Conservation (phyloP, 2,888 invertebrate genomes). For the Sycophila texana region DNA sequence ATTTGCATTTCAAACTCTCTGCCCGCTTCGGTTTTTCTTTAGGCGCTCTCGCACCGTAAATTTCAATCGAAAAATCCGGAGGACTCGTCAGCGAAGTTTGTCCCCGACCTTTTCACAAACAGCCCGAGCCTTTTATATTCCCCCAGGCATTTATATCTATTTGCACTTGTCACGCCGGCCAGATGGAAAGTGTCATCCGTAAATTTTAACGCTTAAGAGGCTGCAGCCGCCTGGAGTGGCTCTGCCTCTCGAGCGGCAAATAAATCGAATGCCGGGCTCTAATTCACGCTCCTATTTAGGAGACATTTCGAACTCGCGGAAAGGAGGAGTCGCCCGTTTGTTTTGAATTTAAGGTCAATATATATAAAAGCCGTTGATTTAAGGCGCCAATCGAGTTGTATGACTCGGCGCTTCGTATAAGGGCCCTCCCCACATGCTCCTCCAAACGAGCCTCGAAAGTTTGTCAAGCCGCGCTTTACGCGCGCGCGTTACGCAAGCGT, state of each 20-base stretch:
- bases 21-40: no score
- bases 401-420: slow-evolving; percentile 36
- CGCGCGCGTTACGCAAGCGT: background rate
- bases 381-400: slow-evolving; percentile 38
- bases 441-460: slow-evolving; percentile 29
- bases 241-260: background rate
- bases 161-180: background rate
- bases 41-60: no score
- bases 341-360: slow-evolving; percentile 11
- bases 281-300: slow-evolving; percentile 8
- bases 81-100: no score
- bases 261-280: background rate
- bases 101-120: no score
- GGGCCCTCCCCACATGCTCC: background rate
- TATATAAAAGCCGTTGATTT: slow-evolving; percentile 30
- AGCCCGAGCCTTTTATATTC: background rate
- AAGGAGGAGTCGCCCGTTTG: background rate
- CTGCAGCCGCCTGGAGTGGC: background rate
- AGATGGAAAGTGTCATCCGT: slow-evolving; percentile 11
- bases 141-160: background rate
- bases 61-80: no score
- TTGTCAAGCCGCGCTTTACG: slow-evolving; percentile 28
- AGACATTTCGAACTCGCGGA: background rate
- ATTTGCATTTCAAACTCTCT: slow-evolving; percentile 37
- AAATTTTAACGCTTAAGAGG: background rate